Evolutionary conservation across 2,888 invertebrate species (phyloP), one percentile per base, ranked within the genome.

Genomic region (Tupiocoris notatus): DNA sequence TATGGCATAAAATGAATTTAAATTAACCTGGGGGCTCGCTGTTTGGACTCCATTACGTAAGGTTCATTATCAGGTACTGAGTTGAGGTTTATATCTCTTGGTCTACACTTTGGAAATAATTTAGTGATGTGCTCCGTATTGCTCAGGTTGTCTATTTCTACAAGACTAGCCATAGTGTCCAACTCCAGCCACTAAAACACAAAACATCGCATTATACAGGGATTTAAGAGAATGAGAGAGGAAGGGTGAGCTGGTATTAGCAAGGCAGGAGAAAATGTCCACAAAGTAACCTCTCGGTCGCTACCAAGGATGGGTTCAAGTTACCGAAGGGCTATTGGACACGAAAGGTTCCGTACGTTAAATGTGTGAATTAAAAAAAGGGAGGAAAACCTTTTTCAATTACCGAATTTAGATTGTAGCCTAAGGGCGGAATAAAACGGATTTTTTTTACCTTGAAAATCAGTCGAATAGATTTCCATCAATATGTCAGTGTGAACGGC

Each of bases 61-160:
- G 83, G 83, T 81, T 83, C 83, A 83, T 85, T 85, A 80, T 86
- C 85, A 81, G 84, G 83, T 80, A 86, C 84, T 66, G 86, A 85
- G 84, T 87, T 88, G 81, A 87, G 84, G 84, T 87, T 87, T 82
- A 87, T 85, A 84, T 87, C 88, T 83, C 89, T 87, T 81, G 92
- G 93, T 82, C 92, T 89, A 86, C 93, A 93, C 90, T 93, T 93
- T 82, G 93, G 93, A 86, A 93, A 94, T 83, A 93, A 88, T 84
- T 91, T 88, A 83, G 92, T 92, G 86, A 94, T 92, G 86, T 91
- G 90, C 87, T 92, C 92, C 86, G 86, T 85, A 83, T 84, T 85
- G 83, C 86, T 86, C 79, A 83, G 81, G 80, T 83, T 83, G 81
- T 83, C 83, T 67, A 79, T 78, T 78, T 79, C 79, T 65, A 79